Percentiles rank a stretch among this genome's conserved stretches.
Evolutionary conservation across 2,797 vertebrate species (phyloP).

Genomic region (Triplophysa bombifrons): DNA sequence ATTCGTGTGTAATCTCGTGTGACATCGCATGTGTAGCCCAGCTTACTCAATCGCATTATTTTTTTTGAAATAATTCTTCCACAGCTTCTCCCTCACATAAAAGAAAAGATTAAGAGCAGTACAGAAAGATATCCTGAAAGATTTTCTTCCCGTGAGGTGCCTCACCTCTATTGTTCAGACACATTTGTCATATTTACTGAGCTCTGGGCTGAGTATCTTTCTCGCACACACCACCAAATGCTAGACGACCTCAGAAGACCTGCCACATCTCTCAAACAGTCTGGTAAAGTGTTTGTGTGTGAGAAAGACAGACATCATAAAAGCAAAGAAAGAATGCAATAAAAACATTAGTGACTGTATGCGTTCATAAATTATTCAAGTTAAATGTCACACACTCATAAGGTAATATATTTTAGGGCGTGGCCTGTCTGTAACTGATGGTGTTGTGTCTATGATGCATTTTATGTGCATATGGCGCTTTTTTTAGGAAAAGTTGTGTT

Average conservation of each 20-base stretch:
- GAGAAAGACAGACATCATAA: neutral
- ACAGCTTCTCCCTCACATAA: neutral
- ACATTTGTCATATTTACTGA: too few species aligned
- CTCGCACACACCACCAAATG: too few species aligned
- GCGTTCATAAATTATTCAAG: conserved; percentile 31
- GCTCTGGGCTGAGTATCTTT: too few species aligned
- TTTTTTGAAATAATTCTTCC: neutral
- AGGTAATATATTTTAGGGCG: neutral
- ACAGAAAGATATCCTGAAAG: neutral
- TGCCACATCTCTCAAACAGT: too few species aligned
- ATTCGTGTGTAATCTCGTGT: neutral
- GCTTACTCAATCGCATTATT: neutral
- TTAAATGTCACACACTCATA: neutral
- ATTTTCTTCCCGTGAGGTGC: neutral
- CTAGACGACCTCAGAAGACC: too few species aligned
- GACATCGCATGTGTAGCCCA: neutral
- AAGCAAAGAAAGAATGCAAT: conserved; percentile 1
- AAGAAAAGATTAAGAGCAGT: neutral
- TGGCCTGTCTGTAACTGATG: conserved; percentile 8
- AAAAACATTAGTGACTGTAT: neutral
- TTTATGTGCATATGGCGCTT: too few species aligned
- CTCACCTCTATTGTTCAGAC: too few species aligned
- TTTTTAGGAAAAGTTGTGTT: too few species aligned
- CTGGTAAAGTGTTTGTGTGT: too few species aligned
- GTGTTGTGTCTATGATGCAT: neutral